Percentiles rank a stretch among this genome's conserved stretches.
These are phyloP conservation scores for Echinarachnius parma DNA, from an alignment of 53 echinoderm and acorn worm species.

Conservation along the genomic window DNA sequence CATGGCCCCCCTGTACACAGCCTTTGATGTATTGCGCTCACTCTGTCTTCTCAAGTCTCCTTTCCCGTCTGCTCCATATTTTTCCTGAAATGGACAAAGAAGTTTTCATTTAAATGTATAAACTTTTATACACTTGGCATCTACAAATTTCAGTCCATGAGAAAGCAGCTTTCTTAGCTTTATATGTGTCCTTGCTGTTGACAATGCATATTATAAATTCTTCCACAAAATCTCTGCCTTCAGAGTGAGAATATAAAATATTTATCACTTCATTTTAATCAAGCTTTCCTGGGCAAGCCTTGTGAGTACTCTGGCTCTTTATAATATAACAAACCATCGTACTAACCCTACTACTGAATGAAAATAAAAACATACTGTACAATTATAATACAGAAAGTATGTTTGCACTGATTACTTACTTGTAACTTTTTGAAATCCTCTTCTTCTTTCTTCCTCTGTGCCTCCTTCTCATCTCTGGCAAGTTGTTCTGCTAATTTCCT, in stretches of 20 bases:
- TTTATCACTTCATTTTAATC: too few relatives aligned
- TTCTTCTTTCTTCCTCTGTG: conserved; percentile 55
- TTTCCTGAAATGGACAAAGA: conserved; percentile 46
- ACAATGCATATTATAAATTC: too few relatives aligned
- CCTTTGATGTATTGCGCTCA: conserved; percentile 60
- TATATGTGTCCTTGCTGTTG: too few relatives aligned
- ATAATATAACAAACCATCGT: too few relatives aligned
- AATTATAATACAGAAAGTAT: neutral
- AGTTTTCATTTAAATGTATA: too few relatives aligned
- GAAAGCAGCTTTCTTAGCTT: too few relatives aligned
- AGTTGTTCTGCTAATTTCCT: conserved; percentile 51
- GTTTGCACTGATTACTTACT: conserved; percentile 36
- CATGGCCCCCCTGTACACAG: conserved; percentile 68
- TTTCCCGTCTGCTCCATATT: conserved; percentile 75
- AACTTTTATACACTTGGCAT: too few relatives aligned
- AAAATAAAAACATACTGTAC: neutral
- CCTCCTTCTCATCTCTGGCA: conserved; percentile 59
- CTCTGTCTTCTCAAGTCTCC: conserved; percentile 72
- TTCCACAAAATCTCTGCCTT: too few relatives aligned
- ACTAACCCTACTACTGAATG: neutral
- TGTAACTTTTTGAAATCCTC: conserved; percentile 78
- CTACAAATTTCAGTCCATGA: too few relatives aligned
- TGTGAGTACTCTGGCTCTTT: too few relatives aligned
- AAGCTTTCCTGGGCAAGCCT: too few relatives aligned
- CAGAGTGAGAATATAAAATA: too few relatives aligned